Percentiles rank a stretch among this genome's conserved stretches.
These are phyloP conservation scores for Crax fasciolata DNA, from an alignment of 2,797 vertebrate species.

Conservation along the genomic window DNA sequence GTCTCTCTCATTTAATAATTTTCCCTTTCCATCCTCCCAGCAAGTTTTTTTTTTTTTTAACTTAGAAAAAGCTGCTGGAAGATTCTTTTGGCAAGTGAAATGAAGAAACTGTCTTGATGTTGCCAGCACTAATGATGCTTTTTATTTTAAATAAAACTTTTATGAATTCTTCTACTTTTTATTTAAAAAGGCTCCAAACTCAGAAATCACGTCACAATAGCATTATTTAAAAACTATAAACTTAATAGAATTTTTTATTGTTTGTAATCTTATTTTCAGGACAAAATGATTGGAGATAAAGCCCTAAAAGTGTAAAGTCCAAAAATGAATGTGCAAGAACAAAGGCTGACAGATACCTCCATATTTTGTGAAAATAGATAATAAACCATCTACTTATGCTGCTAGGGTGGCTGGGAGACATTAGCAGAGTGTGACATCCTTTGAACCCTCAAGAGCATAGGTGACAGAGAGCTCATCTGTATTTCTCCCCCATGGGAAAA, in stretches of 20 bases:
- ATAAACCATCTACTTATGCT: not conserved
- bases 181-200: not conserved
- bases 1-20: not conserved
- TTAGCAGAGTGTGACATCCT: not conserved
- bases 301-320: not conserved
- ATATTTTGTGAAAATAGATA: not conserved
- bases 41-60: not conserved
- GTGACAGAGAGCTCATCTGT: not conserved
- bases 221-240: not conserved
- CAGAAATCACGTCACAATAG: not conserved
- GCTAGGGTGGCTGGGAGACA: too few relatives aligned
- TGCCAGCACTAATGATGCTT: not conserved
- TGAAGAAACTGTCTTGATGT: not conserved
- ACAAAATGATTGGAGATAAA: fast-evolving
- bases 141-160: not conserved
- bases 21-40: not conserved
- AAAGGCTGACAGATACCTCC: fast-evolving
- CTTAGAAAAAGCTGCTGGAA: not conserved
- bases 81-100: not conserved
- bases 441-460: not conserved
- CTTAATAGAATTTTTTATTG: not conserved
- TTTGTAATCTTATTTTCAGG: not conserved
- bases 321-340: not conserved
- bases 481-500: fast-evolving
- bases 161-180: not conserved